Base-by-base conservation (phyloP, 2,797 vertebrate species). In the Valencia hispanica region DNA sequence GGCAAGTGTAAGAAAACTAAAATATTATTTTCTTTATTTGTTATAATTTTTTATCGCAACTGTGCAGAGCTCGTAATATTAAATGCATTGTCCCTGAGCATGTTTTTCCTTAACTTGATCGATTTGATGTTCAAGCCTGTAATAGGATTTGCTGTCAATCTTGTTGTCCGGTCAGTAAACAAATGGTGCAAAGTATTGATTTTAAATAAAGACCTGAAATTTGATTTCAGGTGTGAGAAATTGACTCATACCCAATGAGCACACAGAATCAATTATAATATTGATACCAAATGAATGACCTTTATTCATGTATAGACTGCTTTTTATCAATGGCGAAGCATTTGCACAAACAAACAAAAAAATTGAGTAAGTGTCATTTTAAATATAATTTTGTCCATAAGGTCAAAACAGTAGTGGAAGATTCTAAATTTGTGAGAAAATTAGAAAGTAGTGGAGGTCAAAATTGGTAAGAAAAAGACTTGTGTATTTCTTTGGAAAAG, bases 101-200 rank as follows among this genome's bases (percentile, higher is more conserved):
- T 70, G 82, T 84, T 88, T 87, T 88, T 68, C 73, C 72, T 84
- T 86, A 83, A 87, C 79, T 84, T 81, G 72, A 92, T 93, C 88
- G 87, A 93, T 92, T 90, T 81, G 73, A 77, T 88, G 84, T 81
- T 91, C 59, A 61, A 73, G 78, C 53, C 77, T 65, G 25, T 92
- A 93, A 93, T 90, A 72, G 87, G 91, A 94, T 93, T 91, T 92
- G 80, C 84, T 91, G 84, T 88, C 79, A 93, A 87, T 92, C 89
- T 81, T 65, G 61, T 39, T 39, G 61, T 65, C 61, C 9, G 20
- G 34, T 89, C 79, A 91, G 86, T 87, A 88, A 93, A 90, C 84
- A 91, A 86, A 88, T 83, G 77, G 87, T 84, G 81, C 84, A 89
- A 92, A 79, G 68, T 90, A 92, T 93, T 91, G 89, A 94, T 94